These are phyloP conservation scores for Drosophila hamatofila DNA, from an alignment of 2,888 invertebrate genomes.

Conservation along the genomic window DNA sequence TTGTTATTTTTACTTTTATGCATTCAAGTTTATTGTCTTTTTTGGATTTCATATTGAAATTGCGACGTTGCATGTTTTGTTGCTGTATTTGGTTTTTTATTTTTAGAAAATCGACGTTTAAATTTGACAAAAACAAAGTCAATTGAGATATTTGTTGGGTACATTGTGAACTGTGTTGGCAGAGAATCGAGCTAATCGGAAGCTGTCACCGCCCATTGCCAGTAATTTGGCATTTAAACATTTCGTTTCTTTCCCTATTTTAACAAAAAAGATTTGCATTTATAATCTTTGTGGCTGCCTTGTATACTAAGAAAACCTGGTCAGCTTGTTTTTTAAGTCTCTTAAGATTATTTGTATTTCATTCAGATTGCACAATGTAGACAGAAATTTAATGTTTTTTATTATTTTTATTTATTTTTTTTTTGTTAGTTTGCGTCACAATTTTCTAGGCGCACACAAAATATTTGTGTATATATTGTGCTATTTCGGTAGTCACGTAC, in stretches of 20 bases:
- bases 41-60: constrained; percentile 62
- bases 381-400: background rate
- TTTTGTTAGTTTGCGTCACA: constrained; percentile 44
- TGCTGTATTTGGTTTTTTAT: background rate
- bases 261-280: constrained; percentile 1
- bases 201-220: constrained; percentile 49
- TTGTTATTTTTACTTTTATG: constrained; percentile 62
- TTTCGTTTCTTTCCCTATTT: constrained; percentile 11
- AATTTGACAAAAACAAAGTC: constrained; percentile 29
- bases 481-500: constrained; percentile 67
- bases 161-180: constrained; percentile 31
- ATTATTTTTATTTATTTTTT: background rate
- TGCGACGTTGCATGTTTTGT: constrained; percentile 61
- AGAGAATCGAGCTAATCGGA: constrained; percentile 43
- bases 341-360: constrained; percentile 9
- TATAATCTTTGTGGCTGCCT: background rate
- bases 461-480: constrained; percentile 15
- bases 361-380: constrained; percentile 5
- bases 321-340: background rate
- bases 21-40: constrained; percentile 57
- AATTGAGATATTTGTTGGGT: constrained; percentile 18
- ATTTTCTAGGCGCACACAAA: constrained; percentile 14
- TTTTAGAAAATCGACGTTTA: constrained; percentile 33
- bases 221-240: constrained; percentile 47
- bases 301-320: background rate